Evolutionary conservation across 2,113 vertebrate species (phyloP).

Genomic region (Bungarus multicinctus): DNA sequence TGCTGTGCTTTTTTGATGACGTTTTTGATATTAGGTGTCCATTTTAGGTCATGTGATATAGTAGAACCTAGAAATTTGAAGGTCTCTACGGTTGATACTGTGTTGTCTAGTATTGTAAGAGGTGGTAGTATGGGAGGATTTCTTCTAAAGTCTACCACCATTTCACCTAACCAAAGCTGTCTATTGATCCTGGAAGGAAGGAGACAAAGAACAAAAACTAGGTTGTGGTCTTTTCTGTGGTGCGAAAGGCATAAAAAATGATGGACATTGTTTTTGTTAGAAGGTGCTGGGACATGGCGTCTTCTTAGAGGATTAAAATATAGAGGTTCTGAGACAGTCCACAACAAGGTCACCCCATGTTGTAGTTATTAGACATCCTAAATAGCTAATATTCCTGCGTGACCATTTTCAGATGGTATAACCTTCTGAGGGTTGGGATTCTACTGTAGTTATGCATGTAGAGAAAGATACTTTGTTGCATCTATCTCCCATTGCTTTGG

Average conservation of each 20-base stretch:
- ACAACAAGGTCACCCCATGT: background rate
- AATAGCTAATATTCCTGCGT: background rate
- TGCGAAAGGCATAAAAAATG: background rate
- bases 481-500: background rate
- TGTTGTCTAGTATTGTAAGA: too few relatives aligned
- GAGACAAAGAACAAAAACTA: background rate
- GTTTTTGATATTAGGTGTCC: too few relatives aligned
- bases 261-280: background rate
- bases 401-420: background rate
- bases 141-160: too few relatives aligned
- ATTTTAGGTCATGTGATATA: too few relatives aligned
- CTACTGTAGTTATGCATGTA: background rate
- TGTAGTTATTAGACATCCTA: background rate
- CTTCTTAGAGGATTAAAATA: background rate
- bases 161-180: background rate
- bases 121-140: too few relatives aligned
- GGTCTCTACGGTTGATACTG: too few relatives aligned
- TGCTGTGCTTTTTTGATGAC: too few relatives aligned
- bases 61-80: too few relatives aligned
- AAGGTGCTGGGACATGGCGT: background rate
- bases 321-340: background rate
- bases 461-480: background rate
- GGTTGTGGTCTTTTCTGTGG: background rate
- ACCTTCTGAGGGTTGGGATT: background rate
- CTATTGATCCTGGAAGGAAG: background rate